Percentiles rank a stretch among this genome's conserved stretches.
phyloP scores from a whole-genome alignment of 2,113 vertebrate species.

The Ptyas mucosa region DNA sequence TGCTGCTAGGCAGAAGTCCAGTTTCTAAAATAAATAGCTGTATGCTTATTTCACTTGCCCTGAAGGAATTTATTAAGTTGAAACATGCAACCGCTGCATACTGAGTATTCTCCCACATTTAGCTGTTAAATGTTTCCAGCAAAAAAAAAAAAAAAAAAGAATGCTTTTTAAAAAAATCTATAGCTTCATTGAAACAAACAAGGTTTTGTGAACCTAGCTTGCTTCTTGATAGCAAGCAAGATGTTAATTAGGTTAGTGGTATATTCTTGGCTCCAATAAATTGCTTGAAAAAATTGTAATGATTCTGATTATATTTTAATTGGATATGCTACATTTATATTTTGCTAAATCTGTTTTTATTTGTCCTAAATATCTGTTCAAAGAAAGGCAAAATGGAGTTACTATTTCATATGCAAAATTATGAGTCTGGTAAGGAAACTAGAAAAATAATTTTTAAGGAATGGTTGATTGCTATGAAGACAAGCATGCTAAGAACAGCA shows the following conservation, averaged over 20 bases:
- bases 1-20: constrained; percentile 47
- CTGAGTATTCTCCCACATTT: background rate
- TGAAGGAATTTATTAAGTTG: constrained; percentile 28
- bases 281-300: background rate
- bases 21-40: constrained; percentile 43
- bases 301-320: background rate
- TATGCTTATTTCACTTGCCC: constrained; percentile 45
- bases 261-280: constrained; percentile 11
- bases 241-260: constrained; percentile 24
- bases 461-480: background rate
- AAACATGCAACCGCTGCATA: constrained; percentile 9
- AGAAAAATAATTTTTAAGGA: background rate
- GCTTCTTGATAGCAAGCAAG: constrained; percentile 5
- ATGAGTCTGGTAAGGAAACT: background rate
- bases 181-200: background rate
- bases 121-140: constrained; percentile 19
- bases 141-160: background rate
- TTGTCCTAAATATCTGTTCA: background rate
- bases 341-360: background rate
- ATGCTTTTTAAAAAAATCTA: background rate
- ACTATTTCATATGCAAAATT: background rate
- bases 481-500: constrained; percentile 33
- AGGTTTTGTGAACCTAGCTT: background rate
- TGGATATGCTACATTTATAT: background rate
- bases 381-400: background rate